Evolutionary conservation across 2,113 vertebrate genomes (phyloP).

Genomic region (Nothocercus julius): DNA sequence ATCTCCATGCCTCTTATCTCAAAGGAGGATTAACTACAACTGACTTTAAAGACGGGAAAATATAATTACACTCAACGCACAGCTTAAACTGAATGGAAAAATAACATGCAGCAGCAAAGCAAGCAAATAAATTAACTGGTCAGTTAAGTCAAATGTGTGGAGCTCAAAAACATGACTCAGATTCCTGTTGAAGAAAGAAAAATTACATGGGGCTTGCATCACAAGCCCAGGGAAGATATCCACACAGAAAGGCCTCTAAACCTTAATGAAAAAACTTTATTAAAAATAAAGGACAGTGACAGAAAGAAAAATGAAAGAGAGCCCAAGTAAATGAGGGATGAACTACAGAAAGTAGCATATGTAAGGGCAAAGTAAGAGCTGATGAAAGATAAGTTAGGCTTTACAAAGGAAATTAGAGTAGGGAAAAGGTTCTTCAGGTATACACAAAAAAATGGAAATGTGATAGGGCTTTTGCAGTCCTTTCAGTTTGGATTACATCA

Average conservation of each 20-base stretch:
- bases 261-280: not conserved
- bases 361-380: not conserved
- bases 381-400: rapidly evolving
- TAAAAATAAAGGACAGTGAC: not conserved
- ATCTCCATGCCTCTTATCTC: not conserved
- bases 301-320: not conserved
- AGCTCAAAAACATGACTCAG: not conserved
- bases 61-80: not conserved
- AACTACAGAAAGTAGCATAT: not conserved
- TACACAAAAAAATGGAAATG: rapidly evolving
- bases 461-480: not conserved
- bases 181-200: not conserved
- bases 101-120: not conserved
- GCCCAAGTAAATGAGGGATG: not conserved
- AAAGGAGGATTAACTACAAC: not conserved
- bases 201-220: not conserved
- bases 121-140: not conserved
- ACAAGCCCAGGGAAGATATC: not conserved
- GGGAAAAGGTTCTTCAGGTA: not conserved
- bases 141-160: not conserved
- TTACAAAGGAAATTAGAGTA: not conserved
- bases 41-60: not conserved
- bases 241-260: not conserved
- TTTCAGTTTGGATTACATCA: not conserved
- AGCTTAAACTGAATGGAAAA: not conserved